Evolutionary conservation across 2,113 vertebrate species (phyloP).

Genomic region (Ibidorhyncha struthersii): DNA sequence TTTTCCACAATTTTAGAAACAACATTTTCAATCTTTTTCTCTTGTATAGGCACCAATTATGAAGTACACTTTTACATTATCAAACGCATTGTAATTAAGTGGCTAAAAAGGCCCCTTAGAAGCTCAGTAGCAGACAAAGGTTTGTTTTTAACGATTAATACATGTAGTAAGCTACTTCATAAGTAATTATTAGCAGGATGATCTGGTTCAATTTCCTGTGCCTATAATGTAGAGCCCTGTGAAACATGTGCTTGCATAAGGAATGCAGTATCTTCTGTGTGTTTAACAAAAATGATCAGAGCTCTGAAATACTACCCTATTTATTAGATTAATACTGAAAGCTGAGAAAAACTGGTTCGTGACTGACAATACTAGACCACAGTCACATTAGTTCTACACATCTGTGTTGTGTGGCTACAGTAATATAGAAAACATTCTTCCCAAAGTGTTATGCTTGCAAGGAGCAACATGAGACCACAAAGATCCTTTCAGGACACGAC

Average conservation of each 20-base stretch:
- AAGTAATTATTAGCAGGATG: conserved; percentile 26
- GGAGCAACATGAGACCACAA: not conserved
- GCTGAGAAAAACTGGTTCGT: conserved; percentile 42
- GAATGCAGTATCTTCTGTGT: conserved; percentile 36
- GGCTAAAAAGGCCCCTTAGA: conserved; percentile 74
- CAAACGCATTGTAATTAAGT: conserved; percentile 46
- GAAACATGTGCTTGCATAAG: conserved; percentile 63
- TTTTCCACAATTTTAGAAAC: conserved; percentile 68
- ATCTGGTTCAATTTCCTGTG: conserved; percentile 33
- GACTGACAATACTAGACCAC: conserved; percentile 31
- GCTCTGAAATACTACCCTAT: conserved; percentile 42
- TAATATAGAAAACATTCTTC: not conserved
- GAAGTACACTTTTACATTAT: conserved; percentile 82
- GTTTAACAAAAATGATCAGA: conserved; percentile 28
- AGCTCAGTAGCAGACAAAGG: conserved; percentile 44
- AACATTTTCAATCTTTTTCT: conserved; percentile 37
- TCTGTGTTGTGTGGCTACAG: not conserved
- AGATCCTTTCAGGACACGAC: conserved; percentile 12
- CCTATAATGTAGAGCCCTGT: conserved; percentile 80
- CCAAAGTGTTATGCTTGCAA: not conserved
- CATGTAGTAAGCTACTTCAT: conserved; percentile 41
- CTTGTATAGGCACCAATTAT: conserved; percentile 81
- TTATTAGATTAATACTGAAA: conserved; percentile 58
- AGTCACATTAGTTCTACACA: conserved; percentile 25
- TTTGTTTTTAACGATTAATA: conserved; percentile 17